These are phyloP conservation scores for Pungitius pungitius DNA, from an alignment of 2,113 vertebrate genomes.

Conservation along the genomic window DNA sequence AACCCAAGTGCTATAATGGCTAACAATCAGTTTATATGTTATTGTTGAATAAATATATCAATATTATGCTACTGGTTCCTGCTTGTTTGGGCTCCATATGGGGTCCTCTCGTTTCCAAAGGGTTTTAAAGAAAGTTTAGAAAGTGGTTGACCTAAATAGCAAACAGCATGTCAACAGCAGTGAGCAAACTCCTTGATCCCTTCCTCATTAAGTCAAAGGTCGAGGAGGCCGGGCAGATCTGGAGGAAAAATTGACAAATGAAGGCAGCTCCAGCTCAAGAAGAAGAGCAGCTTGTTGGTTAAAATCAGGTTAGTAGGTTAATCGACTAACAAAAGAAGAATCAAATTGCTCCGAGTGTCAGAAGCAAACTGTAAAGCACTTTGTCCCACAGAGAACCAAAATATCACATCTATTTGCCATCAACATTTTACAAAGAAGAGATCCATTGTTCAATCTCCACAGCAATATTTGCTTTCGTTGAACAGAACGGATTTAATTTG, in stretches of 20 bases:
- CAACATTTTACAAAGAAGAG: not conserved
- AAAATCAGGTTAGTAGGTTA: not conserved
- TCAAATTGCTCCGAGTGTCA: not conserved
- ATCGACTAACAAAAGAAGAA: not conserved
- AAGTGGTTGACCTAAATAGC: not conserved
- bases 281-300: not conserved
- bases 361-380: not conserved
- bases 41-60: no score
- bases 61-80: no score
- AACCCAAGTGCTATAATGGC: no score
- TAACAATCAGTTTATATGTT: no score
- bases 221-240: not conserved
- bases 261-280: not conserved
- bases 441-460: not conserved
- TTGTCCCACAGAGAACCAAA: not conserved
- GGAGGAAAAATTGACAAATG: not conserved
- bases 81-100: no score
- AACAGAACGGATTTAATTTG: not conserved
- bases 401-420: not conserved
- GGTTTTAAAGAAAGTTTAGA: no score
- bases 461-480: not conserved
- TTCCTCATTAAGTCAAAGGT: not conserved
- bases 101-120: no score
- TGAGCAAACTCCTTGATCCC: not conserved
- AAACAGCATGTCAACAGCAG: not conserved